Evolutionary conservation across 2,797 vertebrate species (phyloP).

Genomic region (Fistularia tabacaria): DNA sequence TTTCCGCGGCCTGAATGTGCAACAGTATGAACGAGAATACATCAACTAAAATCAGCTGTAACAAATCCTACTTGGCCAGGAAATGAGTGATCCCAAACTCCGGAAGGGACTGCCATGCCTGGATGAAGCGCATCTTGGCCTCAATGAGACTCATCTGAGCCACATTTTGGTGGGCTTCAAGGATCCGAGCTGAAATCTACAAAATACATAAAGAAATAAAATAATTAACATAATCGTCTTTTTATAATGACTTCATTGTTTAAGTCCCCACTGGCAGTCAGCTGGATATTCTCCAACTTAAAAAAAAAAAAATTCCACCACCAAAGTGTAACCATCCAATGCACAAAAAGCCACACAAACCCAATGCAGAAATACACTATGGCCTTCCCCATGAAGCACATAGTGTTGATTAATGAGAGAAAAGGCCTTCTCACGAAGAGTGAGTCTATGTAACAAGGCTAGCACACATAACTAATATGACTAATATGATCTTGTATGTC

Average conservation of each 20-base stretch:
- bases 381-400: constrained; percentile 16
- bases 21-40: not conserved
- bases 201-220: constrained; percentile 15
- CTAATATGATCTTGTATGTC: constrained; percentile 9
- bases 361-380: constrained; percentile 19
- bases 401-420: constrained; percentile 21
- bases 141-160: constrained; percentile 99
- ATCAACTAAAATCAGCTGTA: constrained; percentile 4
- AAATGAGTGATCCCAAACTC: constrained; percentile 99
- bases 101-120: constrained; percentile 96
- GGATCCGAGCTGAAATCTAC: constrained; percentile 93
- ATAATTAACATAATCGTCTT: not conserved
- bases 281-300: not conserved
- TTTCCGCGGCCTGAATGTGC: too few relatives aligned
- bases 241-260: not conserved
- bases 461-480: constrained; percentile 6
- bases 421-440: constrained; percentile 6
- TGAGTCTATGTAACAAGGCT: constrained; percentile 20
- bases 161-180: constrained; percentile 98
- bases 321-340: constrained; percentile 22
- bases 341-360: constrained; percentile 14
- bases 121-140: constrained; percentile 98
- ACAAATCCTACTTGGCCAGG: constrained; percentile 85
- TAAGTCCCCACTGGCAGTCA: too few relatives aligned
- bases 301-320: constrained; percentile 38